phyloP scores from a whole-genome alignment of 2,888 invertebrate species.

The Venusia cambrica region DNA sequence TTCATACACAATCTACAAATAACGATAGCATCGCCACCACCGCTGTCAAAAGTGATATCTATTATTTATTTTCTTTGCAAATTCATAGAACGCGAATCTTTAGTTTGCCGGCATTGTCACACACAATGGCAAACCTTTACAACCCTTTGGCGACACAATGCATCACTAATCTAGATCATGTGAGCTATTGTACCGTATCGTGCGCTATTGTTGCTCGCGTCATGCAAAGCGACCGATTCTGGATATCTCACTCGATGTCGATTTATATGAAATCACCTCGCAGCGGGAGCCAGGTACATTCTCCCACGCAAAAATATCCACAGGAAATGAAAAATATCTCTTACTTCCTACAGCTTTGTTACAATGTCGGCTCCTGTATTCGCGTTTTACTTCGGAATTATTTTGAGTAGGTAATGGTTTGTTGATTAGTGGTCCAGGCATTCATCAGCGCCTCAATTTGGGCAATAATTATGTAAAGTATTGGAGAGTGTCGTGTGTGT shows the following conservation, averaged over 20 bases:
- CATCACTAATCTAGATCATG: conserved; percentile 80
- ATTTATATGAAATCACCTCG: conserved; percentile 76
- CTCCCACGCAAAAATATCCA: conserved; percentile 73
- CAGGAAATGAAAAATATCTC: conserved; percentile 71
- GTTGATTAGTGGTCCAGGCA: conserved; percentile 45
- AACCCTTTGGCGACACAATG: conserved; percentile 80
- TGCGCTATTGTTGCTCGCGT: conserved; percentile 45
- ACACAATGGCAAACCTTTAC: conserved; percentile 62
- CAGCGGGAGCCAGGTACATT: conserved; percentile 71
- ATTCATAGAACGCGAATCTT: conserved; percentile 77
- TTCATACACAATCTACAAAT: conserved; percentile 67
- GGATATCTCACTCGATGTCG: conserved; percentile 76
- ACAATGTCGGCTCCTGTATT: conserved; percentile 37
- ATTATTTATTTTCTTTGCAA: conserved; percentile 81
- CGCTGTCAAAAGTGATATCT: conserved; percentile 80
- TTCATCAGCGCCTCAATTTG: conserved; percentile 64
- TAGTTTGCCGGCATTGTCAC: conserved; percentile 67
- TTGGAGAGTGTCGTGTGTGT: conserved; percentile 59
- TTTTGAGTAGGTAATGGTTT: conserved; percentile 43
- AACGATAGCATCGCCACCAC: conserved; percentile 69
- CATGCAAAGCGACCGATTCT: conserved; percentile 33
- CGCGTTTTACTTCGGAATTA: conserved; percentile 35
- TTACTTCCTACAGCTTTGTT: conserved; percentile 46
- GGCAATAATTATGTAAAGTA: conserved; percentile 66
- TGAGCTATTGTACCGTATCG: conserved; percentile 68